Base-by-base conservation (phyloP, 2,888 invertebrate species). In the Agriopis marginaria region DNA sequence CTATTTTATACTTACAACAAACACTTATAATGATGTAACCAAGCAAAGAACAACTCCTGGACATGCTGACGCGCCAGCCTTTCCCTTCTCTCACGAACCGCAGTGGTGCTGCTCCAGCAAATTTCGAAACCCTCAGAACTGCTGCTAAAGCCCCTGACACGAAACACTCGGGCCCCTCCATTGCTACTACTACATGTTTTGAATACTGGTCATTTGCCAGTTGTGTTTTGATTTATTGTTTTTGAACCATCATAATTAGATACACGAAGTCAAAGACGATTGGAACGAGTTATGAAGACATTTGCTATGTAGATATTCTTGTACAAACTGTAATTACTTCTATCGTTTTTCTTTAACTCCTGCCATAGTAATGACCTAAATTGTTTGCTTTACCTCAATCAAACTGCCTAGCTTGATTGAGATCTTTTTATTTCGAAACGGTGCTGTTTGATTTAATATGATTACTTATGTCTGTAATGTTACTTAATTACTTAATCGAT, bases 61-160 rank as follows among this genome's bases (percentile, higher is more conserved):
- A 54, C 39, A 32, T 39, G 39, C 54, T 54, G n/a, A 54, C 39
- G 7, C 39, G 54, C 54, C 54, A 54, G 39, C 54, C 54, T 7
- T 39, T 12, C n/a, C 39, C 39, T n/a, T 54, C n/a, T 54, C 39
- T 54, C n/a, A n/a, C 12, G 23, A 54, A 54, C n/a, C 8, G 12
- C 2, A 54, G 54, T 39, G 54, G 54, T 39, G 54, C 54, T 40
- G 7, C 39, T 0, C 54, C 39, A 8, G 9, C n/a, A 40, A 7
- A 54, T n/a, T 54, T 54, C 1, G 54, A 54, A 3, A 54, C 54
- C 10, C 54, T 2, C 8, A 54, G 40, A 40, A n/a, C 40, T 8
- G 39, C n/a, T 40, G 54, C 54, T 14, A 54, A 14, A 9, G 39
- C 0, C 9, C 54, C 54, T 40, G 54, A 40, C 5, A 54, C 54